Conservation (phyloP, 2,113 vertebrate species). For the Gila orcuttii region DNA sequence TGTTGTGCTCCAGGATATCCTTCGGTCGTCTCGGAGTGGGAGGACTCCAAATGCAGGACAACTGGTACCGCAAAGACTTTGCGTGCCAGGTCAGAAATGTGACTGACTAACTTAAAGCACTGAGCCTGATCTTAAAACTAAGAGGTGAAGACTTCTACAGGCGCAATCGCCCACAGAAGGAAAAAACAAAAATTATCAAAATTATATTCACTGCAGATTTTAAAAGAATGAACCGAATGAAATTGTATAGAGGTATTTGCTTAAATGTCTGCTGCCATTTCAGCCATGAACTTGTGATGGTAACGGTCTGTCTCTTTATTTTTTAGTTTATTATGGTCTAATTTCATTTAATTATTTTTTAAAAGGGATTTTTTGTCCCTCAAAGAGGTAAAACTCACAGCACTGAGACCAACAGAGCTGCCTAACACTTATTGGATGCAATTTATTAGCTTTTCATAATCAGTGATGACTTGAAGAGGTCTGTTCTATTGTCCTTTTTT, state of each 20-base stretch:
- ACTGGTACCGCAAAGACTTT: neutral
- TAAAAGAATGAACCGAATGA: conserved; percentile 54
- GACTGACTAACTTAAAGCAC: conserved; percentile 34
- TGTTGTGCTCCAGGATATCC: conserved; percentile 6
- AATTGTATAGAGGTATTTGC: conserved; percentile 61
- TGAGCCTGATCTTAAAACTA: conserved; percentile 20
- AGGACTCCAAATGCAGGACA: neutral
- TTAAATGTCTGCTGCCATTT: conserved; percentile 71
- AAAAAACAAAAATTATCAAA: neutral
- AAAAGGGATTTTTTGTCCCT: conserved; percentile 54
- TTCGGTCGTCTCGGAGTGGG: neutral
- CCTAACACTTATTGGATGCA: conserved; percentile 67
- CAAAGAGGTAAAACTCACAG: conserved; percentile 73
- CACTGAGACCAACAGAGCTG: conserved; percentile 79
- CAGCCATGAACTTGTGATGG: conserved; percentile 65
- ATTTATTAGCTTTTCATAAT: conserved; percentile 52
- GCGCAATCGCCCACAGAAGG: neutral
- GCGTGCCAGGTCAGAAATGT: neutral
- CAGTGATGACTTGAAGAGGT: conserved; percentile 65
- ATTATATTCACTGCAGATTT: conserved; percentile 54
- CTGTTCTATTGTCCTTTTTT: conserved; percentile 59
- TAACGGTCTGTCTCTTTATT: conserved; percentile 61
- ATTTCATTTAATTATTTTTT: conserved; percentile 41
- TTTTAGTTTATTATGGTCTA: conserved; percentile 62
- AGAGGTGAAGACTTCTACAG: conserved; percentile 1